phyloP scores from a whole-genome alignment of 2,797 vertebrate genomes.

The Melanotaenia trifasciata region DNA sequence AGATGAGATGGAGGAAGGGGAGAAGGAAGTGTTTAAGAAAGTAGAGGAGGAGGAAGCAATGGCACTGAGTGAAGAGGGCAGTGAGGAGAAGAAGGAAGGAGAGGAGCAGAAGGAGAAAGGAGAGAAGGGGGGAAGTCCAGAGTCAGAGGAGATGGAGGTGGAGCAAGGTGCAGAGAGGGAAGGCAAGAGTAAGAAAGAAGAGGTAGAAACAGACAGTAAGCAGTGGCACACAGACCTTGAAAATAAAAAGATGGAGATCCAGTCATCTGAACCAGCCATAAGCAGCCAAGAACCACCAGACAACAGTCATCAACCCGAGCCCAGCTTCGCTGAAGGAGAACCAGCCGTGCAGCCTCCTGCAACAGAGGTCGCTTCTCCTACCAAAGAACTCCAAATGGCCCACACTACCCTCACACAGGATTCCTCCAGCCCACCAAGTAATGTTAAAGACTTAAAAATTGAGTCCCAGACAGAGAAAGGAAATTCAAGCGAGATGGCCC shows the following conservation, averaged over 20 bases:
- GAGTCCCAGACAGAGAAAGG: slow-evolving; percentile 42
- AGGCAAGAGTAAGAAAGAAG: slow-evolving; percentile 56
- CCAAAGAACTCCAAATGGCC: slow-evolving; percentile 28
- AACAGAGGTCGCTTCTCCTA: slow-evolving; percentile 21
- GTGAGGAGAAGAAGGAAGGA: slow-evolving; percentile 28
- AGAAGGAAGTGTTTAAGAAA: slow-evolving; percentile 51
- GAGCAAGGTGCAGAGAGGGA: slow-evolving; percentile 79
- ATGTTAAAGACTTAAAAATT: background rate
- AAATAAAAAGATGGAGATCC: slow-evolving; percentile 56
- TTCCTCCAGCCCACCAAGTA: background rate
- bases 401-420: slow-evolving; percentile 16
- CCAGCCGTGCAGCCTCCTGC: slow-evolving; percentile 18
- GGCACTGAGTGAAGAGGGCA: slow-evolving; percentile 38
- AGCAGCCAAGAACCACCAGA: slow-evolving; percentile 43
- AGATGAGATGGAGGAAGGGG: slow-evolving; percentile 75
- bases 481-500: slow-evolving; percentile 55
- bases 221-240: slow-evolving; percentile 50
- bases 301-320: slow-evolving; percentile 36
- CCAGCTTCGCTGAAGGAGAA: slow-evolving; percentile 55
- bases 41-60: slow-evolving; percentile 65
- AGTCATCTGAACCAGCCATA: slow-evolving; percentile 32
- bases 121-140: slow-evolving; percentile 84
- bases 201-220: slow-evolving; percentile 51
- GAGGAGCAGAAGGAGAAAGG: slow-evolving; percentile 62
- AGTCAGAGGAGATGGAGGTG: slow-evolving; percentile 83